Evolutionary conservation across 2,113 vertebrate genomes (phyloP), one percentile per base, ranked within the genome.

Genomic region (Bagarius yarrelli): DNA sequence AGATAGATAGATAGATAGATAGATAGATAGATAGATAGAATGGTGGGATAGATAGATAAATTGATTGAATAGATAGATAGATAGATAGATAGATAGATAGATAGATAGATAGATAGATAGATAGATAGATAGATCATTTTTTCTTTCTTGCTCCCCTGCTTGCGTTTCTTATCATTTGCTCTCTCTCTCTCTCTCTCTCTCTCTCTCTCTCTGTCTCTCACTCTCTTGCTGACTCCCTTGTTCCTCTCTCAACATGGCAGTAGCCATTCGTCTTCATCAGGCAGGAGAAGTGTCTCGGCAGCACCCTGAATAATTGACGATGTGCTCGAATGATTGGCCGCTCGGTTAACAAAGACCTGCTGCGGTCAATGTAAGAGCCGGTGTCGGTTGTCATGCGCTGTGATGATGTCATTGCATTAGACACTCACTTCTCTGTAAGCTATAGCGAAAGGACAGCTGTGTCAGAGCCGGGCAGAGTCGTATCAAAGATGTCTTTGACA

Each of bases 271-370:
- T 86, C 85, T 87, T 83, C 87, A 86, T 87, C 86, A 85, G 76
- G 36, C 63, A 75, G 79, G 40, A 70, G 85, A 86, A 80, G 81
- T 88, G 83, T 83, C 85, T 79, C 85, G 67, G 84, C 80, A 78
- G 79, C 79, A 78, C 36, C 80, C 70, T 87, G 79, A 88, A 88
- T 87, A 87, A 89, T 89, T 87, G 60, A 88, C 78, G 80, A 89
- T 64, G 69, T 25, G 78, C 78, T 84, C 71, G 84, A 85, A 87
- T 86, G 88, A 89, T 89, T 85, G 81, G 82, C 83, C 79, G 72
- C 81, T 85, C 85, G 56, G 86, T 87, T 85, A 85, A 89, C 88
- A 87, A 86, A 85, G 85, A 76, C 79, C 50, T 59, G 69, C 60
- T 75, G 77, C 70, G 82, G 83, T 88, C 82, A 87, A 83, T 81